Percentiles rank a stretch among this genome's conserved stretches.
These are phyloP conservation scores for Leptinotarsa peninsularis DNA, from an alignment of 2,888 invertebrate species.

Conservation along the genomic window DNA sequence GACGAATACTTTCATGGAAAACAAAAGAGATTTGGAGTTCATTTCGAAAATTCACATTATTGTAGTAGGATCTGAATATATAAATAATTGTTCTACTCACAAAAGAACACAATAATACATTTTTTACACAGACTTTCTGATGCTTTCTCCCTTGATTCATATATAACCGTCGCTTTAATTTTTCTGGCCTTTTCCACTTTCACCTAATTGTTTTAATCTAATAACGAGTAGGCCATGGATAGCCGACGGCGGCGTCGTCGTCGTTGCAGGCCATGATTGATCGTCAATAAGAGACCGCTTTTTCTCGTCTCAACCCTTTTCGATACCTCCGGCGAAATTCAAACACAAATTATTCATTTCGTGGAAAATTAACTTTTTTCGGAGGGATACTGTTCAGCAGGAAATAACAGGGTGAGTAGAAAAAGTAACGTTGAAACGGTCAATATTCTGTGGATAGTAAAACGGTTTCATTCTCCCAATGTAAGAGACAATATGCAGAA, in stretches of 20 bases:
- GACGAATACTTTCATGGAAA: no score
- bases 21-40: no score
- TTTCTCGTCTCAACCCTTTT: constrained; percentile 52
- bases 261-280: constrained; percentile 51
- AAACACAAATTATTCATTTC: constrained; percentile 63
- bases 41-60: no score
- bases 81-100: neutral
- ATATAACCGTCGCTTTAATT: constrained; percentile 34
- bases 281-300: constrained; percentile 43
- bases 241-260: constrained; percentile 38
- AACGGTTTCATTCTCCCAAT: no score
- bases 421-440: no score
- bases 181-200: constrained; percentile 44
- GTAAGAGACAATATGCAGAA: no score
- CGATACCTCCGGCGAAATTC: constrained; percentile 54
- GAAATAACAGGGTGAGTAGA: neutral
- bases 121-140: neutral
- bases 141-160: constrained; percentile 23
- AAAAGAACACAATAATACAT: neutral
- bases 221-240: constrained; percentile 50
- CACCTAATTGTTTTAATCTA: constrained; percentile 61
- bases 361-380: constrained; percentile 64
- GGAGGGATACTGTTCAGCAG: neutral
- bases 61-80: neutral
- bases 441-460: no score